Evolutionary conservation across 2,888 invertebrate species (phyloP).

Genomic region (Orchesellides sinensis): DNA sequence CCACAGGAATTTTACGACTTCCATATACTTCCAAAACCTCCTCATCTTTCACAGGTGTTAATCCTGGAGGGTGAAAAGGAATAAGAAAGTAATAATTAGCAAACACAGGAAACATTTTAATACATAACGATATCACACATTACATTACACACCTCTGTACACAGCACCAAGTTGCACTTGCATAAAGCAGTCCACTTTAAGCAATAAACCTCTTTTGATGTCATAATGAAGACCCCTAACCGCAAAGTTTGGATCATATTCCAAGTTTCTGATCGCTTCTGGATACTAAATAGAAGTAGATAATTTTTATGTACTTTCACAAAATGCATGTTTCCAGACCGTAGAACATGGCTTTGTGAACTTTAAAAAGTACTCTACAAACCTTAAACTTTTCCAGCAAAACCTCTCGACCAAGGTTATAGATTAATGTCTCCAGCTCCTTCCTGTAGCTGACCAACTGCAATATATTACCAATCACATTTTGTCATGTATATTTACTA

Average conservation of each 20-base stretch:
- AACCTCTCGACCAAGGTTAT: conserved; percentile 91
- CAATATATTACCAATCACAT: too few species aligned
- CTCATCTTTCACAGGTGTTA: conserved; percentile 87
- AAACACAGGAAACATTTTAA: background rate
- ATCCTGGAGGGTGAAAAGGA: too few species aligned
- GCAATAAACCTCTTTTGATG: conserved; percentile 93
- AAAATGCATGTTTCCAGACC: too few species aligned
- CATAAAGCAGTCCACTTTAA: conserved; percentile 97
- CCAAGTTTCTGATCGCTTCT: conserved; percentile 85
- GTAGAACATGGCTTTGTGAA: background rate
- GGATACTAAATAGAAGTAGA: conserved; percentile 85
- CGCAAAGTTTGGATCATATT: conserved; percentile 95
- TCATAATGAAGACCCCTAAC: conserved; percentile 98
- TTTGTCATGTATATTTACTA: too few species aligned
- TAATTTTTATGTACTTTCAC: conserved; percentile 14
- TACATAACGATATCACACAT: background rate
- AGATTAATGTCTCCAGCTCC: conserved; percentile 91
- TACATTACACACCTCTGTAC: conserved; percentile 82
- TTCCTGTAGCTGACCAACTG: too few species aligned
- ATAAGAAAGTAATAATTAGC: too few species aligned
- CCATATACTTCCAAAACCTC: conserved; percentile 92
- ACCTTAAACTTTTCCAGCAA: conserved; percentile 94
- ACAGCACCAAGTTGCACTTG: conserved; percentile 98
- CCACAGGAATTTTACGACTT: conserved; percentile 90
- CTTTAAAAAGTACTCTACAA: conserved; percentile 49